These are phyloP conservation scores for Dunckerocampus dactyliophorus DNA, from an alignment of 2,113 vertebrate species.

Conservation along the genomic window DNA sequence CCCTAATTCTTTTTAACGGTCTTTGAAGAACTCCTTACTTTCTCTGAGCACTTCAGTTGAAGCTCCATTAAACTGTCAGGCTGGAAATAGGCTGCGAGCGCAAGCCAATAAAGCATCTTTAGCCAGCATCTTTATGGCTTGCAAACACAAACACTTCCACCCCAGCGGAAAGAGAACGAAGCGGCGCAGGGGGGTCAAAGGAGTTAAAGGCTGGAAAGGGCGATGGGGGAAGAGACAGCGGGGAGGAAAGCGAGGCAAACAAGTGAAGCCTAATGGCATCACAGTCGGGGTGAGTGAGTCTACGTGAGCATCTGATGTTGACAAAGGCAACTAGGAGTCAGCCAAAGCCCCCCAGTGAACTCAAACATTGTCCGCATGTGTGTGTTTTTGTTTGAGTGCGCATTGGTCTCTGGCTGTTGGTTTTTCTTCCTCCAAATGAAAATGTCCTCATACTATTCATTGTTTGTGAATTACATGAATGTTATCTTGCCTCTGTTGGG, in stretches of 20 bases:
- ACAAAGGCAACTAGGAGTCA: conserved; percentile 66
- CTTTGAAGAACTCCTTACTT: conserved; percentile 16
- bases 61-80: conserved; percentile 47
- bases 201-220: conserved; percentile 27
- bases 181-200: not conserved
- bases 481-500: too few species aligned
- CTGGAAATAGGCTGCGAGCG: conserved; percentile 9
- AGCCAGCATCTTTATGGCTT: conserved; percentile 10
- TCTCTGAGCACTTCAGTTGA: conserved; percentile 15
- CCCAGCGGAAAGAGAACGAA: conserved; percentile 22
- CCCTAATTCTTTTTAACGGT: not conserved
- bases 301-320: conserved; percentile 60
- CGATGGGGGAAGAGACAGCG: conserved; percentile 17
- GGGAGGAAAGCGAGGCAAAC: conserved; percentile 28
- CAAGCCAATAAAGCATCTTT: conserved; percentile 25
- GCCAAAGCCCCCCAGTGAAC: conserved; percentile 70
- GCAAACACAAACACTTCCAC: conserved; percentile 34
- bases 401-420: conserved; percentile 1
- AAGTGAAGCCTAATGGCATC: conserved; percentile 48
- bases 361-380: conserved; percentile 25
- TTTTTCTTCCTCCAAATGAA: conserved; percentile 12
- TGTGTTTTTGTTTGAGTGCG: conserved; percentile 20
- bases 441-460: conserved; percentile 1
- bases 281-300: conserved; percentile 36
- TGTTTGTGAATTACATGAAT: not conserved